These are phyloP conservation scores for Monochamus saltuarius DNA, from an alignment of 1,140 invertebrate species.

Conservation along the genomic window DNA sequence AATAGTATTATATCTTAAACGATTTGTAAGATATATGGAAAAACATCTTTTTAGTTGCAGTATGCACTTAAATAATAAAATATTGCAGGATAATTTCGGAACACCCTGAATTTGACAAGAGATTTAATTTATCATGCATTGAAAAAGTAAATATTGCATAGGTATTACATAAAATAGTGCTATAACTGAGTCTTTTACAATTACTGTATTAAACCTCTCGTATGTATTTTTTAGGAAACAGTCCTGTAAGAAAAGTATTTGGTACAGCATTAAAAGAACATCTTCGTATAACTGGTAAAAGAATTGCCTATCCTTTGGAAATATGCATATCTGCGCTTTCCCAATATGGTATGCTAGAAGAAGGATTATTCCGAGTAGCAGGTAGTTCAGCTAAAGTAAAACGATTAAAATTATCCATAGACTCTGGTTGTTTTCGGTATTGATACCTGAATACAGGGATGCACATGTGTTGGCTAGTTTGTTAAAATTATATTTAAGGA, in stretches of 20 bases:
- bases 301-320: constrained; percentile 86
- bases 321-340: constrained; percentile 82
- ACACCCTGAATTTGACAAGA: too few relatives aligned
- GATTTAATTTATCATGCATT: too few relatives aligned
- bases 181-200: too few relatives aligned
- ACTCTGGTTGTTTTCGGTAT: constrained; percentile 77
- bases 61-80: too few relatives aligned
- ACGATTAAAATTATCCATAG: constrained; percentile 87
- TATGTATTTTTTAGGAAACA: constrained; percentile 66
- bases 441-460: constrained; percentile 81
- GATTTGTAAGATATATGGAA: too few relatives aligned
- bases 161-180: too few relatives aligned
- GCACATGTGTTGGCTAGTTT: constrained; percentile 88
- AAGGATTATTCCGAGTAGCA: constrained; percentile 92
- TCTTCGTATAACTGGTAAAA: constrained; percentile 70
- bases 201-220: too few relatives aligned
- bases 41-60: too few relatives aligned
- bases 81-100: too few relatives aligned
- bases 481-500: constrained; percentile 94
- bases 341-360: constrained; percentile 83
- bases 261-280: constrained; percentile 84
- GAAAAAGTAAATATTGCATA: too few relatives aligned
- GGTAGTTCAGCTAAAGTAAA: constrained; percentile 87
- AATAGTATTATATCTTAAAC: too few relatives aligned
- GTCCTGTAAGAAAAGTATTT: constrained; percentile 82